These are phyloP conservation scores for Drosophila ezoana DNA, from an alignment of 2,888 invertebrate genomes.

Conservation along the genomic window DNA sequence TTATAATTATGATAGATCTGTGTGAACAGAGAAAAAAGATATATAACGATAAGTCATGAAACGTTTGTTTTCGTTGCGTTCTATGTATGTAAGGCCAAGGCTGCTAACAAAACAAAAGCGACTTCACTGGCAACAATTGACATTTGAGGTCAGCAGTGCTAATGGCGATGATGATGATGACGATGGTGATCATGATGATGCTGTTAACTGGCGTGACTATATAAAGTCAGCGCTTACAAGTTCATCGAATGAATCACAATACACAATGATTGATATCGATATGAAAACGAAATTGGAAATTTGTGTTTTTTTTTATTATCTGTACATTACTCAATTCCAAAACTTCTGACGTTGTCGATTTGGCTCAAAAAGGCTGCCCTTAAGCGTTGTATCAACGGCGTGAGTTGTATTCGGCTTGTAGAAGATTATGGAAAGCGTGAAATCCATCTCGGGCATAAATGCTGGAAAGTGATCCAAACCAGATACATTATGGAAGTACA, in stretches of 20 bases:
- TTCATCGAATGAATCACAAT: constrained; percentile 42
- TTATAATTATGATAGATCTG: constrained; percentile 52
- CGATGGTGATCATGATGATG: constrained; percentile 18
- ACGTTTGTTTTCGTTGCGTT: constrained; percentile 52
- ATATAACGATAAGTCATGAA: constrained; percentile 34
- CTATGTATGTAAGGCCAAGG: constrained; percentile 82
- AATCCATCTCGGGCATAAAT: constrained; percentile 36
- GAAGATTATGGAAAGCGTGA: constrained; percentile 4
- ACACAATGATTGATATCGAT: constrained; percentile 23
- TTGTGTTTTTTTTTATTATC: constrained; percentile 1
- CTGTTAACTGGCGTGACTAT: constrained; percentile 60
- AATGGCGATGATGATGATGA: constrained; percentile 34
- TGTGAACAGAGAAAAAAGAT: constrained; percentile 26
- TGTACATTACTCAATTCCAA: constrained; percentile 14
- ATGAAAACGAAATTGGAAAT: constrained; percentile 24
- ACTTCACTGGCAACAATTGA: constrained; percentile 55
- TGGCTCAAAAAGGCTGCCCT: constrained; percentile 16
- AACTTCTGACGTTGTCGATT: constrained; percentile 13
- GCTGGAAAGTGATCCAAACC: constrained; percentile 28
- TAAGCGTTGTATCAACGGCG: background rate
- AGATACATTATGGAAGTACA: constrained; percentile 32
- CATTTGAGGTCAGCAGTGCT: constrained; percentile 74
- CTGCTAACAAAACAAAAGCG: constrained; percentile 61
- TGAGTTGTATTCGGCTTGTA: constrained; percentile 3
- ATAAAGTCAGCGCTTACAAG: constrained; percentile 61